Evolutionary conservation across 2,888 invertebrate genomes (phyloP).

Genomic region (Callyntrura guangdongensis): DNA sequence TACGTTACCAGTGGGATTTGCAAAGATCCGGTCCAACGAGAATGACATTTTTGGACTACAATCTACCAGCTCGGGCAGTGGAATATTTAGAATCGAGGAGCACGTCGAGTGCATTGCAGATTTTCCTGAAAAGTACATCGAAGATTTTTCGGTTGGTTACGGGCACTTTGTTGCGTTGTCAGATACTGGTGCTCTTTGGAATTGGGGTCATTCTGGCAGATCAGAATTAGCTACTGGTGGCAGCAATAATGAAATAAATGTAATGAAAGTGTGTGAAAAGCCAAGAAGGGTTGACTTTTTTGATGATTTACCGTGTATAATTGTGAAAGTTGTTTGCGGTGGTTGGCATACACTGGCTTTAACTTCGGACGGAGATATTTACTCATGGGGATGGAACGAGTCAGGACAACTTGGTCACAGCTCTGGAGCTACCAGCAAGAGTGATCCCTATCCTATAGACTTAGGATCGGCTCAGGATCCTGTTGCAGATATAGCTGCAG

Average conservation of each 20-base stretch:
- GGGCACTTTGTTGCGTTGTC: slow-evolving; percentile 81
- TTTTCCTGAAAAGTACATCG: slow-evolving; percentile 61
- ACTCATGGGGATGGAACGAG: slow-evolving; percentile 95
- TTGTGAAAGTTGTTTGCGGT: slow-evolving; percentile 81
- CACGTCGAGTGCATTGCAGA: slow-evolving; percentile 67
- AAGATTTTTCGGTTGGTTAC: slow-evolving; percentile 79
- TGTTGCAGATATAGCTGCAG: slow-evolving; percentile 78
- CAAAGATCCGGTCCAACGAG: slow-evolving; percentile 78
- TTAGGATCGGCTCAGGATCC: slow-evolving; percentile 82
- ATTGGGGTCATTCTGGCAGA: slow-evolving; percentile 81
- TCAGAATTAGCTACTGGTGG: slow-evolving; percentile 80
- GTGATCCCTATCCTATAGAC: slow-evolving; percentile 82
- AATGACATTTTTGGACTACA: slow-evolving; percentile 73
- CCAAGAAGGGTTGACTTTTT: slow-evolving; percentile 83
- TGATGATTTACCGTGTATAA: slow-evolving; percentile 82
- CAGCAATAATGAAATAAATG: slow-evolving; percentile 25
- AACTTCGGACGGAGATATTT: slow-evolving; percentile 90
- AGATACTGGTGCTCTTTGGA: slow-evolving; percentile 83
- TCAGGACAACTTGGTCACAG: slow-evolving; percentile 92
- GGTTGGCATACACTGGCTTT: slow-evolving; percentile 88
- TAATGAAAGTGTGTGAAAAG: slow-evolving; percentile 63
- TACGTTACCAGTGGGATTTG: slow-evolving; percentile 23
- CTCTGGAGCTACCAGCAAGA: slow-evolving; percentile 46
- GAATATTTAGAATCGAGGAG: slow-evolving; percentile 76
- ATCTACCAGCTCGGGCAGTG: slow-evolving; percentile 65